Evolutionary conservation across 2,888 invertebrate genomes (phyloP).

Genomic region (Tyria jacobaeae): DNA sequence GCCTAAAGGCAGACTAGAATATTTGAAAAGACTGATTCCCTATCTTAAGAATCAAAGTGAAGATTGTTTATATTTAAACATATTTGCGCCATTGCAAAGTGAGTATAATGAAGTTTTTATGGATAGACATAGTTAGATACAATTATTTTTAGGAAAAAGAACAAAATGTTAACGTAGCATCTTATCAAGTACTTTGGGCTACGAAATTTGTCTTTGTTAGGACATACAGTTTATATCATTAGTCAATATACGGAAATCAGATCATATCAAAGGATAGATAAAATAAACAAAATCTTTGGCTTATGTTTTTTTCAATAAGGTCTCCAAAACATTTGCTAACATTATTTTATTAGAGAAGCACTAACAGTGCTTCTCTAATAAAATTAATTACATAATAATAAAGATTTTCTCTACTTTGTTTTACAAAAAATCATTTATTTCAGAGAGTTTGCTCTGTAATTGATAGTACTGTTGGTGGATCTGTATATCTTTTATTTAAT

Average conservation of each 20-base stretch:
- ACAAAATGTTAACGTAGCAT: not conserved
- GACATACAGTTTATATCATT: not conserved
- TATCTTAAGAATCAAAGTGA: conserved; percentile 97
- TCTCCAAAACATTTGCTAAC: not conserved
- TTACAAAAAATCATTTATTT: conserved; percentile 28
- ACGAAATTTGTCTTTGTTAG: not conserved
- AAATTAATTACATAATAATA: conserved; percentile 8
- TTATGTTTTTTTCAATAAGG: not conserved
- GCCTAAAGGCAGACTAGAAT: conserved; percentile 96
- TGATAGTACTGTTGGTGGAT: conserved; percentile 6
- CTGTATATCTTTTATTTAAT: conserved; percentile 6
- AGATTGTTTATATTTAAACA: conserved; percentile 98
- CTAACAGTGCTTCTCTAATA: not conserved
- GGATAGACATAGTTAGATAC: no score
- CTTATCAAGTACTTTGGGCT: not conserved
- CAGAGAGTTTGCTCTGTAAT: conserved; percentile 16
- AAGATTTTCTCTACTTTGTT: conserved; percentile 23
- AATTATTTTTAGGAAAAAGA: not conserved
- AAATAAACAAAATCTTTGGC: not conserved
- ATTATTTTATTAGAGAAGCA: no score
- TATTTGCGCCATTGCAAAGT: conserved; percentile 98
- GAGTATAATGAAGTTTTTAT: conserved; percentile 68
- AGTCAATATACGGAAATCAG: not conserved
- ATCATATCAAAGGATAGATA: not conserved
- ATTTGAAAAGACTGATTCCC: conserved; percentile 95